phyloP scores from a whole-genome alignment of 2,797 vertebrate species.

The Sebastes taczanowskii region DNA sequence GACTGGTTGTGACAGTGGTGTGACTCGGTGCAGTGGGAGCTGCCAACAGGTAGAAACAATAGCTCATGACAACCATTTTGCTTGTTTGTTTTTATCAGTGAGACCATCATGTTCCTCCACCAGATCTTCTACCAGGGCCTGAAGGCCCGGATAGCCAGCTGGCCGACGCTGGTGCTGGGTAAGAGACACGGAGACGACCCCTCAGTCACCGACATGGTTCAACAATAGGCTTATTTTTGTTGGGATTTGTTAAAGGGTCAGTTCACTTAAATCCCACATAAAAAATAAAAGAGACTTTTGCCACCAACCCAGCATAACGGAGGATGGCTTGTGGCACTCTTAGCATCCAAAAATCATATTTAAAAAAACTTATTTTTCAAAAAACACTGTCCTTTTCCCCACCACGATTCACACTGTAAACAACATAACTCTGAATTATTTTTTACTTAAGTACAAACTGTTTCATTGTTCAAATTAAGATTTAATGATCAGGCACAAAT shows the following conservation, averaged over 20 bases:
- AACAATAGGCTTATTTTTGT: neutral
- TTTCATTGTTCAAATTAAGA: neutral
- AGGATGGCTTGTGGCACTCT: neutral
- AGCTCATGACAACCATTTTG: slow-evolving; percentile 7
- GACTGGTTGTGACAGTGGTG: neutral
- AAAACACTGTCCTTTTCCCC: neutral
- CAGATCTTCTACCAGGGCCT: slow-evolving; percentile 99
- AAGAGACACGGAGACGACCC: slow-evolving; percentile 57
- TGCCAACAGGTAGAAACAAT: neutral
- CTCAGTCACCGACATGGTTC: neutral
- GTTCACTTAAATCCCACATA: neutral
- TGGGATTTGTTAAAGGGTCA: neutral
- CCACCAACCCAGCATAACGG: neutral
- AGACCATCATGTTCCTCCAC: slow-evolving; percentile 99
- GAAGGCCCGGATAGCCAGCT: slow-evolving; percentile 97
- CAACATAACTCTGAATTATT: neutral
- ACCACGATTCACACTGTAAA: neutral
- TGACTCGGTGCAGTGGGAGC: neutral
- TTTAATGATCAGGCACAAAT: neutral
- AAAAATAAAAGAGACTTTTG: neutral
- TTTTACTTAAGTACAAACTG: neutral
- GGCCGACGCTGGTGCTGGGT: slow-evolving; percentile 97
- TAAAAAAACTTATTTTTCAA: neutral
- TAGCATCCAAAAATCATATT: neutral
- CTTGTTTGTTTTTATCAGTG: slow-evolving; percentile 82